Conservation (phyloP, 1,140 invertebrate genomes). For the Rhysida immarginata region DNA sequence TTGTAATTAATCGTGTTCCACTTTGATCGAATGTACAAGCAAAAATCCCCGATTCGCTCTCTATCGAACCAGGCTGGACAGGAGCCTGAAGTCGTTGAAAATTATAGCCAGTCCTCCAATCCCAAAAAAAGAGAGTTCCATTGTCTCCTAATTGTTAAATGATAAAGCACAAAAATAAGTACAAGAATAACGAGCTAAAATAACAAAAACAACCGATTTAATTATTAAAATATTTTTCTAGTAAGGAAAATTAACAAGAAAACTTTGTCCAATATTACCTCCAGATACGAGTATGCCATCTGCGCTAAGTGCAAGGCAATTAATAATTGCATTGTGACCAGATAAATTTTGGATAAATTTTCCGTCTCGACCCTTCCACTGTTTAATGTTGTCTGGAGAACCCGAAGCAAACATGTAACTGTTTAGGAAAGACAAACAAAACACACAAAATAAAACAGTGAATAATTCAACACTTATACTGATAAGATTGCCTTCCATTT, state of each 20-base stretch:
- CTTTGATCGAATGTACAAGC: constrained; percentile 88
- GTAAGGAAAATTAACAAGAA: too few species aligned
- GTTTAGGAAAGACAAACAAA: constrained; percentile 15
- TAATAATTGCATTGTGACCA: constrained; percentile 95
- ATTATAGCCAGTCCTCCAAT: constrained; percentile 97
- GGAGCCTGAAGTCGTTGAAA: constrained; percentile 85
- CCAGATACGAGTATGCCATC: constrained; percentile 94
- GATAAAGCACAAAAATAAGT: too few species aligned
- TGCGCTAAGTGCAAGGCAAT: constrained; percentile 82
- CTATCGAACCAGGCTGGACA: constrained; percentile 98
- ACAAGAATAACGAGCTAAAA: too few species aligned
- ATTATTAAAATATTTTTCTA: constrained; percentile 11
- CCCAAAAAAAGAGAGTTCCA: constrained; percentile 96
- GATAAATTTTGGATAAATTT: constrained; percentile 95
- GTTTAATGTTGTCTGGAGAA: constrained; percentile 97
- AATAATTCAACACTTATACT: too few species aligned
- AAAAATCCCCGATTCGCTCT: constrained; percentile 95
- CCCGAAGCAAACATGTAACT: constrained; percentile 93
- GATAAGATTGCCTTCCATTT: too few species aligned
- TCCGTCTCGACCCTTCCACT: constrained; percentile 97
- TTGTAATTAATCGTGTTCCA: constrained; percentile 81
- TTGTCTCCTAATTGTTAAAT: constrained; percentile 82
- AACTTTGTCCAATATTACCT: constrained; percentile 36
- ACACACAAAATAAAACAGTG: constrained; percentile 17
- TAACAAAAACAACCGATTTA: too few species aligned